Evolutionary conservation across 2,797 vertebrate species (phyloP).

Genomic region (Oophaga sylvatica): DNA sequence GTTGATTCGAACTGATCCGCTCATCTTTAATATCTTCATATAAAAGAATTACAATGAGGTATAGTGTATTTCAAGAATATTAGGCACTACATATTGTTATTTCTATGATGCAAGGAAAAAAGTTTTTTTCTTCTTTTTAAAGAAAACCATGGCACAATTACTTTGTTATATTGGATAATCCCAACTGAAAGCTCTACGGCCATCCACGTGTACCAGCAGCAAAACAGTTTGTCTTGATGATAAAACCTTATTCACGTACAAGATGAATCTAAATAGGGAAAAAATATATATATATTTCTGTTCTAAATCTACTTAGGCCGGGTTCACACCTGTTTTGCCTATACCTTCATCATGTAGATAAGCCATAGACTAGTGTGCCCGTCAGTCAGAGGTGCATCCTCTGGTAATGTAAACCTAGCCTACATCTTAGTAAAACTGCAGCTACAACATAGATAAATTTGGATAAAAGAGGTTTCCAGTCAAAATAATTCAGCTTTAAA

Average conservation of each 20-base stretch:
- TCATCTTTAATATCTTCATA: background rate
- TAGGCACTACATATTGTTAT: background rate
- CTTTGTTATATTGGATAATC: background rate
- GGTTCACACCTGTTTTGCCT: background rate
- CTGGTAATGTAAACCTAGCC: background rate
- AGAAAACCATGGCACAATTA: background rate
- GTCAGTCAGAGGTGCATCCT: no score
- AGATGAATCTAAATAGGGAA: background rate
- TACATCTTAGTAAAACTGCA: background rate
- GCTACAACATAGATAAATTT: no score
- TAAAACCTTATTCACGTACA: background rate
- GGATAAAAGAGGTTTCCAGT: no score
- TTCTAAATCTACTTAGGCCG: background rate
- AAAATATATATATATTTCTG: no score
- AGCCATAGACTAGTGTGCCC: background rate
- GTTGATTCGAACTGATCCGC: no score
- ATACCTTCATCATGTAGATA: background rate
- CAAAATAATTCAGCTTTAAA: no score
- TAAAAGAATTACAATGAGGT: background rate
- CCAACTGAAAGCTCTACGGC: background rate
- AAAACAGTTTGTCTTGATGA: background rate
- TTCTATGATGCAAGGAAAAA: background rate
- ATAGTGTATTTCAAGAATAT: background rate
- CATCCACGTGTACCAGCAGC: background rate
- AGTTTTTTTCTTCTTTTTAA: background rate